Conservation (phyloP, 2,113 vertebrate species). For the Heliornis fulica region DNA sequence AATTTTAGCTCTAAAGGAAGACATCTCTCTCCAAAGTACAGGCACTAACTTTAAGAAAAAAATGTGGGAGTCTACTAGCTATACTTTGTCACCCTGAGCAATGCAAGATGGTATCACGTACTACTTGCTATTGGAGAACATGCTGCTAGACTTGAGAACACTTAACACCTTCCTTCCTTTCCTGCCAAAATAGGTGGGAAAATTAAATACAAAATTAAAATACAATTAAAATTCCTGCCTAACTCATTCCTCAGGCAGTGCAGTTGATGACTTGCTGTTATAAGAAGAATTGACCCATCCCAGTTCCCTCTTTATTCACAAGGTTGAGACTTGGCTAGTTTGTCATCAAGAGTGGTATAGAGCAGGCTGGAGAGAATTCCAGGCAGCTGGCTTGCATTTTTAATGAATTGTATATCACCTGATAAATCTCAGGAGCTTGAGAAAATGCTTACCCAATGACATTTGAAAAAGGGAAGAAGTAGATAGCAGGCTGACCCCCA, state of each 20-base stretch:
- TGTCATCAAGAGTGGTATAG: background rate
- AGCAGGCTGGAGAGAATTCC: background rate
- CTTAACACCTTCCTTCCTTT: constrained; percentile 1
- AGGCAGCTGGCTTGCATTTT: background rate
- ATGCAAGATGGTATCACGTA: background rate
- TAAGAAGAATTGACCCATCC: background rate
- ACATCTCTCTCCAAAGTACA: background rate
- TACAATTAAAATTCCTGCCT: background rate
- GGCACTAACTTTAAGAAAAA: constrained; percentile 13
- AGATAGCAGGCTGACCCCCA: background rate
- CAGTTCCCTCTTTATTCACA: background rate
- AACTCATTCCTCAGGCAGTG: background rate
- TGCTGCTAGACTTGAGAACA: background rate
- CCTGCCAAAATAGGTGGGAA: background rate
- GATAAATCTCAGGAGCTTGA: background rate
- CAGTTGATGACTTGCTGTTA: background rate
- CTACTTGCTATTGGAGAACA: background rate
- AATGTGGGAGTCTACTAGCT: background rate
- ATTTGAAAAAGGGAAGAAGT: background rate
- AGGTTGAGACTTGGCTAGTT: background rate
- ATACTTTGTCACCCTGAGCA: background rate
- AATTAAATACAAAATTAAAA: background rate
- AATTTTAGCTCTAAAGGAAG: background rate
- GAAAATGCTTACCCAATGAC: background rate
- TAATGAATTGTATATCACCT: background rate